Evolutionary conservation across 2,888 invertebrate species (phyloP), one percentile per base, ranked within the genome.

Genomic region (Leucophenga montana): DNA sequence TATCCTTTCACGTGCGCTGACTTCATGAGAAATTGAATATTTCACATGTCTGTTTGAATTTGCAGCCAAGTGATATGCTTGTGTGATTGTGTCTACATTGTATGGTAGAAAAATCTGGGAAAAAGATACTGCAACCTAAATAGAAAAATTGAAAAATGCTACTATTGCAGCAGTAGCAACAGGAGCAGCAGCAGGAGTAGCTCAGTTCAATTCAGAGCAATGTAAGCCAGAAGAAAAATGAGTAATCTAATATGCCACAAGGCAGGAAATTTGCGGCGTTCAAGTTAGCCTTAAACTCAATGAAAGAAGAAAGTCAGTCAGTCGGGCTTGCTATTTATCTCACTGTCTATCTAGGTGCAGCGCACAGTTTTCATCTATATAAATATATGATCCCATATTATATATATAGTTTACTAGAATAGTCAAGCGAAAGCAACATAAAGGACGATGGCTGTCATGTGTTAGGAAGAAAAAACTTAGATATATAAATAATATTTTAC

Each of bases 21-120:
- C 76, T 72, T 73, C 72, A 77, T 79, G 79, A 79, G 76, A 78
- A 79, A 79, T 79, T 79, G 77, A 79, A 79, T 79, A 79, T 79
- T 77, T 79, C 79, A 79, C 78, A 79, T 79, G 75, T 80, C 78
- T 78, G 79, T 78, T 78, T 77, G 75, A 78, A 77, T 79, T 80
- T 80, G 75, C 77, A 62, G 62, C 39, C 20, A 62, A 56, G 18
- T 22, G 27, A 56, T 20, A 22, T 56, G 13, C 56, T 18, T 48
- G 14, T 56, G 68, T 70, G 78, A 73, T 76, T 78, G 78, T 73
- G 72, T 72, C 68, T 48, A 71, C 72, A 16, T 59, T 31, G 61
- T 59, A 66, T 61, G 16, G 44, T 27, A 66, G 56, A 59, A 70
- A 67, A 54, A 64, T 18, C 16, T 50, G 31, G n/a, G 50, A 61